phyloP scores from a whole-genome alignment of 2,888 invertebrate species.

The Ichneumoninae sp. region DNA sequence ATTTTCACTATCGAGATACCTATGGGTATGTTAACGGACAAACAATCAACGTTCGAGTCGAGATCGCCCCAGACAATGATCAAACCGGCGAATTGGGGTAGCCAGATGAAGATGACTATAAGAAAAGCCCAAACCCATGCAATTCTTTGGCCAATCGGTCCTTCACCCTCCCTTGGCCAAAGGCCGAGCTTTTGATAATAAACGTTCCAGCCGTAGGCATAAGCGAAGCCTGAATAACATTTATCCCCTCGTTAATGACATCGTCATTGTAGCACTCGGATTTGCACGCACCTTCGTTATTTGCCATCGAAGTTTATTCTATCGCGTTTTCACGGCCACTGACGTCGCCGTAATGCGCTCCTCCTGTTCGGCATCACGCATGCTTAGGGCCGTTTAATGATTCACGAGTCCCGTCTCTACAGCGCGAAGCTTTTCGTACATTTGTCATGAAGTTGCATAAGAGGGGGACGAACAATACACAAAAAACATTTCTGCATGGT shows the following conservation, averaged over 20 bases:
- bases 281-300: conserved; percentile 43
- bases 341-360: conserved; percentile 15
- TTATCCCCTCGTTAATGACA: not conserved
- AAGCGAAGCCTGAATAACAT: conserved; percentile 63
- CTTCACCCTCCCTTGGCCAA: conserved; percentile 47
- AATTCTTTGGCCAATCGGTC: conserved; percentile 13
- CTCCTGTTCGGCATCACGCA: not conserved
- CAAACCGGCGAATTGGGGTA: conserved; percentile 57
- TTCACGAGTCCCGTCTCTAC: not conserved
- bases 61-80: conserved; percentile 65
- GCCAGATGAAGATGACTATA: conserved; percentile 42
- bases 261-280: not conserved
- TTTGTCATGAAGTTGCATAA: no score
- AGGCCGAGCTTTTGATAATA: conserved; percentile 69
- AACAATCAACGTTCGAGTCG: conserved; percentile 71
- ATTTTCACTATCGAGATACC: conserved; percentile 69
- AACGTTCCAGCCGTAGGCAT: conserved; percentile 72
- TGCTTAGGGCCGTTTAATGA: conserved; percentile 38
- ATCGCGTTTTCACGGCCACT: conserved; percentile 27
- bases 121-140: conserved; percentile 17
- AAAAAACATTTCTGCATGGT: no score
- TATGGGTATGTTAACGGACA: conserved; percentile 70
- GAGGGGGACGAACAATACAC: no score
- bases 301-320: conserved; percentile 38
- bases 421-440: no score